A percentile compares a stretch with the other conserved stretches of the same genome.
Conservation (phyloP, 2,888 invertebrate species). For the Epinotia ramella region DNA sequence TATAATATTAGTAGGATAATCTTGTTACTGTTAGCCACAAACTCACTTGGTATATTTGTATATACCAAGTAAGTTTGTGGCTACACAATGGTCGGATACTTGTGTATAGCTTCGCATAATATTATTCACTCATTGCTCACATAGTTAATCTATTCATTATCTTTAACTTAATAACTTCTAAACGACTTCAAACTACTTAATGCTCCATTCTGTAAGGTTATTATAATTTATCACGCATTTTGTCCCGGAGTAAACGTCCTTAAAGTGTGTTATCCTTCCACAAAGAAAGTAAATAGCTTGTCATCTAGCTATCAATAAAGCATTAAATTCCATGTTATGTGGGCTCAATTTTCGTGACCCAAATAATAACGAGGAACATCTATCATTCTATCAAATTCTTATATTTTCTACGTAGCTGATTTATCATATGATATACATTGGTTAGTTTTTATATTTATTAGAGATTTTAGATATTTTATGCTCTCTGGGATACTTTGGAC, state of each 20-base stretch:
- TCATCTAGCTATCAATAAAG: conserved; percentile 54
- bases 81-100: too few species aligned
- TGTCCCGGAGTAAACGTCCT: conserved; percentile 31
- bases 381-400: conserved; percentile 36
- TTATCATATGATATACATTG: background rate
- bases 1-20: too few species aligned
- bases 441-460: too few species aligned
- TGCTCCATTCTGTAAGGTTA: background rate
- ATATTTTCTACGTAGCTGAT: background rate
- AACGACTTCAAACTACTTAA: background rate
- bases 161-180: background rate
- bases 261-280: conserved; percentile 42
- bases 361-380: conserved; percentile 42
- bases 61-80: too few species aligned
- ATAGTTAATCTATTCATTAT: background rate
- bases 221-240: background rate
- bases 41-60: too few species aligned
- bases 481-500: too few species aligned
- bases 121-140: background rate
- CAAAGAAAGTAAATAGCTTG: conserved; percentile 54
- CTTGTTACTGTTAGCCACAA: too few species aligned
- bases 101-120: background rate
- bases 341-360: conserved; percentile 44
- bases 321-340: conserved; percentile 45
- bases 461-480: too few species aligned